These are phyloP conservation scores for Brachystomella parvula DNA, from an alignment of 1,140 invertebrate species.

Conservation along the genomic window DNA sequence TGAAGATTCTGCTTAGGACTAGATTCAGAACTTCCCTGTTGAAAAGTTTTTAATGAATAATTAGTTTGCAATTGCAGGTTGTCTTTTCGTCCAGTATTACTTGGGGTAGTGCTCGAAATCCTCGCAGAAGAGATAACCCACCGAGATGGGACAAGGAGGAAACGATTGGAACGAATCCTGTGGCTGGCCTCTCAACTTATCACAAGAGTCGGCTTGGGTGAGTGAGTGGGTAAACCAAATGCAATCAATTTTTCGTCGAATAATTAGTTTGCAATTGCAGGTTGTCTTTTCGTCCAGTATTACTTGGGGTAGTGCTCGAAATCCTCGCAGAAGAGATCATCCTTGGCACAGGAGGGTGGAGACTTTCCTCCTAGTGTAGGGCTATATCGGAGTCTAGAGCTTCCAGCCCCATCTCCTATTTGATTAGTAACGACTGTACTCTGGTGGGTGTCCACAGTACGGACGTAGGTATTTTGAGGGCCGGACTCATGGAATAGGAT, in stretches of 20 bases:
- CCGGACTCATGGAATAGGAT: background rate
- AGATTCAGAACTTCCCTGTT: constrained; percentile 25
- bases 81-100: background rate
- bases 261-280: background rate
- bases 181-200: no score
- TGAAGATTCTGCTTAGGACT: constrained; percentile 23
- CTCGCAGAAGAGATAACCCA: constrained; percentile 3
- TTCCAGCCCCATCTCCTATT: background rate
- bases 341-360: background rate
- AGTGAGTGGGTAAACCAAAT: background rate
- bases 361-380: background rate
- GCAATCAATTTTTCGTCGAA: background rate
- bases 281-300: background rate
- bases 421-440: background rate
- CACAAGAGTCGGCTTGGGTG: background rate
- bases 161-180: no score
- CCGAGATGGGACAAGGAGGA: background rate
- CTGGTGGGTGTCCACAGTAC: background rate
- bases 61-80: background rate
- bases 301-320: constrained; percentile 11
- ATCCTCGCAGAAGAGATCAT: constrained; percentile 5
- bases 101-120: constrained; percentile 2
- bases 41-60: background rate
- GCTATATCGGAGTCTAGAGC: background rate
- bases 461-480: background rate